These are phyloP conservation scores for Rhinella marina DNA, from an alignment of 2,797 vertebrate genomes.

Conservation along the genomic window DNA sequence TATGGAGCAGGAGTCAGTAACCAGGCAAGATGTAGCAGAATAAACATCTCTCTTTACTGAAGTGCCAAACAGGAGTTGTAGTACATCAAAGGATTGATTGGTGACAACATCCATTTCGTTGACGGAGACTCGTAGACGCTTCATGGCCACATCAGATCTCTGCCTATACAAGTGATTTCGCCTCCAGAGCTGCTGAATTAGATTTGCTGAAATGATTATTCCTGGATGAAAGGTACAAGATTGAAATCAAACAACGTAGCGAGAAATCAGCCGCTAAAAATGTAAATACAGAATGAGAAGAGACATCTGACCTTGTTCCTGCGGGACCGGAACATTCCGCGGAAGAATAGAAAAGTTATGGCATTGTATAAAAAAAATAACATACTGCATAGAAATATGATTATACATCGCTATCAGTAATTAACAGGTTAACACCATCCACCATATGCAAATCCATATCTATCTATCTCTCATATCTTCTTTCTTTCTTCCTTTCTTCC, in stretches of 20 bases:
- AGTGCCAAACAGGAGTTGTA: too few relatives aligned
- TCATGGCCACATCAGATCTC: background rate
- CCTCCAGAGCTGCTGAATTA: slow-evolving; percentile 25
- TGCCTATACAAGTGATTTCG: slow-evolving; percentile 24
- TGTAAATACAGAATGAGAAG: background rate
- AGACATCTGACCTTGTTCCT: slow-evolving; percentile 17
- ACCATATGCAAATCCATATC: background rate
- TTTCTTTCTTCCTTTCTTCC: too few relatives aligned
- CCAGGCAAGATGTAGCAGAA: too few relatives aligned
- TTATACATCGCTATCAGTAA: background rate
- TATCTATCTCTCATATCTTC: too few relatives aligned
- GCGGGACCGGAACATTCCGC: background rate
- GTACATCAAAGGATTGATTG: background rate
- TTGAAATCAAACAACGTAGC: slow-evolving; percentile 24
- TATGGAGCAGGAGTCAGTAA: too few relatives aligned
- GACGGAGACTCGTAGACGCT: background rate
- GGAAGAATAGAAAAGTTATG: background rate
- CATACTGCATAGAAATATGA: background rate
- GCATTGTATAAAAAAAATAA: background rate
- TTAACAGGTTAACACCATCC: background rate
- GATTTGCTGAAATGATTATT: slow-evolving; percentile 44
- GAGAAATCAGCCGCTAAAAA: background rate
- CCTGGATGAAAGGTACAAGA: slow-evolving; percentile 34
- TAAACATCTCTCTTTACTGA: too few relatives aligned
- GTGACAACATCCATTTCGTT: slow-evolving; percentile 9